phyloP scores from a whole-genome alignment of 2,797 vertebrate species.

The Tangara arthus region DNA sequence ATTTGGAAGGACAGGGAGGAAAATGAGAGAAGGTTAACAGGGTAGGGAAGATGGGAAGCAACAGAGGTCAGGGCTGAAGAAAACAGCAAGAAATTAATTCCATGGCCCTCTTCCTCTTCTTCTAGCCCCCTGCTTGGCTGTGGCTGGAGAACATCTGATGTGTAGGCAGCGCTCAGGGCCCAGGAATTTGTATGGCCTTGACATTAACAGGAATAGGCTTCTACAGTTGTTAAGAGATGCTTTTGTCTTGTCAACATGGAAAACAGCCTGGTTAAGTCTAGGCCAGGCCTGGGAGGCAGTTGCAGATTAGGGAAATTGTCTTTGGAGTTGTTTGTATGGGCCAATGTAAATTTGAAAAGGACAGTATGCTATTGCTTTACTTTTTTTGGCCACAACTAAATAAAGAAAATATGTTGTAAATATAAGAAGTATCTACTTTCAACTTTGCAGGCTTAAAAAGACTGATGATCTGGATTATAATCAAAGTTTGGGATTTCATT shows the following conservation, averaged over 20 bases:
- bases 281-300: background rate
- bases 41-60: background rate
- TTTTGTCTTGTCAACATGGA: background rate
- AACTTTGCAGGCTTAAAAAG: conserved; percentile 18
- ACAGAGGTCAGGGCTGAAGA: background rate
- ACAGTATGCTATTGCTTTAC: background rate
- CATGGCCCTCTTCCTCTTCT: background rate
- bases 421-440: conserved; percentile 19
- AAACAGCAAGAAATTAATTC: background rate
- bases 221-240: background rate
- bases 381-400: conserved; percentile 7
- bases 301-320: background rate
- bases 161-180: background rate
- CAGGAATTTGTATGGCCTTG: conserved; percentile 1
- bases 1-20: background rate
- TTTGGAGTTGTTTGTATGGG: background rate
- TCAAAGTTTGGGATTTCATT: conserved; percentile 7
- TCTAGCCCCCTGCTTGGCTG: background rate
- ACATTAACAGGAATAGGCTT: background rate
- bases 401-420: conserved; percentile 29
- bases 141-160: conserved; percentile 2
- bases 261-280: background rate
- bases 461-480: background rate
- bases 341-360: conserved; percentile 34
- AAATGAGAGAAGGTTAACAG: background rate